A percentile compares a stretch with the other conserved stretches of the same genome.
Conservation (phyloP, 2,888 invertebrate genomes). For the Phasia obesa region DNA sequence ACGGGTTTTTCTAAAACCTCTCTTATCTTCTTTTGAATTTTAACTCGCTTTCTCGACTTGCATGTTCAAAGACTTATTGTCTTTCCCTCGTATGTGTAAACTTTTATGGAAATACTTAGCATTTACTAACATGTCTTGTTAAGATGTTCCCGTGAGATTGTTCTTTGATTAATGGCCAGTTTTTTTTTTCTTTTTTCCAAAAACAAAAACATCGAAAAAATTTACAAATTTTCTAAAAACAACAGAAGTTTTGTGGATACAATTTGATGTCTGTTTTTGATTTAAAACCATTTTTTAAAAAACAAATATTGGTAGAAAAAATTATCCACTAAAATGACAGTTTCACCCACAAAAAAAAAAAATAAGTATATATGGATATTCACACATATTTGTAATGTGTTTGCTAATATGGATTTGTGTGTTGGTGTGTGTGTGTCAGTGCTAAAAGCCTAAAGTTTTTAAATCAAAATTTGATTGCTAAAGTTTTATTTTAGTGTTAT, state of each 20-base stretch:
- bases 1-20: no score
- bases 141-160: slow-evolving; percentile 80
- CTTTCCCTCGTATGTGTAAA: neutral
- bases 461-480: slow-evolving; percentile 47
- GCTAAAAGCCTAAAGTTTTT: slow-evolving; percentile 42
- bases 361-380: neutral
- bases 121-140: slow-evolving; percentile 62
- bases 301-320: neutral
- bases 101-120: slow-evolving; percentile 24
- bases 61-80: no score
- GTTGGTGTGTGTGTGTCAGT: neutral
- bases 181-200: no score
- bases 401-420: neutral
- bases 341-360: slow-evolving; percentile 17
- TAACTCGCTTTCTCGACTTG: no score
- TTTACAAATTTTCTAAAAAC: slow-evolving; percentile 42
- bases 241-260: slow-evolving; percentile 44
- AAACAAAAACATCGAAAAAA: slow-evolving; percentile 22
- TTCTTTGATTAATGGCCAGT: slow-evolving; percentile 79
- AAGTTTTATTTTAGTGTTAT: slow-evolving; percentile 32
- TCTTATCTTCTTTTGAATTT: no score
- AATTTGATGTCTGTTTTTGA: slow-evolving; percentile 57
- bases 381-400: neutral
- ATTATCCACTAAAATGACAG: neutral
- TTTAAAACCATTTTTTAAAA: slow-evolving; percentile 55